These are phyloP conservation scores for Drosophila parvula DNA, from an alignment of 1,140 invertebrate species.

Conservation along the genomic window DNA sequence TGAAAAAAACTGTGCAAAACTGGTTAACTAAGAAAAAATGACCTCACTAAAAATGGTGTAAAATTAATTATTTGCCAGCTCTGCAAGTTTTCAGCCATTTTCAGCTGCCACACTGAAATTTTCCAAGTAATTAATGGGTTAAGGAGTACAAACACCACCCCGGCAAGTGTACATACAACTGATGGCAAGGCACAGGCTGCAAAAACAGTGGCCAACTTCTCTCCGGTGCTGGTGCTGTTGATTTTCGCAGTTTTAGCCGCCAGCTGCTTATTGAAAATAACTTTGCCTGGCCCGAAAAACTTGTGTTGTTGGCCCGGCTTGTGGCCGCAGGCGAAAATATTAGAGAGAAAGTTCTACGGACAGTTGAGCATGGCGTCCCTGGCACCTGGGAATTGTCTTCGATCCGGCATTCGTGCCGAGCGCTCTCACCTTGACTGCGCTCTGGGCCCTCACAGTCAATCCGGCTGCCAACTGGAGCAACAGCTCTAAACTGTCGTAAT, in stretches of 20 bases:
- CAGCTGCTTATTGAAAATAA: slow-evolving; percentile 72
- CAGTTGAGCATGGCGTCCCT: slow-evolving; percentile 25
- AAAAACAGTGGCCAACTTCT: slow-evolving; percentile 26
- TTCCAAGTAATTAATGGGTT: slow-evolving; percentile 28
- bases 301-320: slow-evolving; percentile 52
- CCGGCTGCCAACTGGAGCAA: slow-evolving; percentile 20
- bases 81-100: neutral
- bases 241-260: slow-evolving; percentile 50
- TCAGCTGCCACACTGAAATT: slow-evolving; percentile 9
- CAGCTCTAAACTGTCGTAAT: slow-evolving; percentile 64
- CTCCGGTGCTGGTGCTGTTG: slow-evolving; percentile 28
- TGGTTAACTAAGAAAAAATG: neutral
- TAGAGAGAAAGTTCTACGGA: slow-evolving; percentile 32
- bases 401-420: neutral
- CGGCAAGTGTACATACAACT: neutral
- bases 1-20: neutral
- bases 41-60: neutral
- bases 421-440: neutral
- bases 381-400: slow-evolving; percentile 36
- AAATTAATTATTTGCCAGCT: slow-evolving; percentile 3
- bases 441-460: slow-evolving; percentile 20
- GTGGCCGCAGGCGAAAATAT: slow-evolving; percentile 32
- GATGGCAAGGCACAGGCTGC: slow-evolving; percentile 7
- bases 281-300: slow-evolving; percentile 44
- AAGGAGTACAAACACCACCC: neutral